Evolutionary conservation across 2,888 invertebrate species (phyloP), one percentile per base, ranked within the genome.

Genomic region (Hypercompe scribonia): DNA sequence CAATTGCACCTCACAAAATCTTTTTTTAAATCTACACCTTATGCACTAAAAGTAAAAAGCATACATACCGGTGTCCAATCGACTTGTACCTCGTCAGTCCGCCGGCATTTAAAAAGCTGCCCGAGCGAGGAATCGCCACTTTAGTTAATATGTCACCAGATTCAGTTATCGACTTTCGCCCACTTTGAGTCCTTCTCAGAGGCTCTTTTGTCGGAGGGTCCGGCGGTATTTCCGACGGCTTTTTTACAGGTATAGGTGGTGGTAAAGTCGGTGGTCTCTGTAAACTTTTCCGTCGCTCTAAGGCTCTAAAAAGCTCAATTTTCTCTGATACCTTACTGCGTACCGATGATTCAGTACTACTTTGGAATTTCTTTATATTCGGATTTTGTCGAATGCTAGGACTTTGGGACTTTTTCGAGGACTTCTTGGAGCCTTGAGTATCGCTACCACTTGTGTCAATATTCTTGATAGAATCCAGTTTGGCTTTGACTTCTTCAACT

Each of bases 101-200:
- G 68, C 97, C 97, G 28, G 98, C 97, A 85, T 98, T 98, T 65
- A 98, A 96, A 89, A 98, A 98, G 90, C 98, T 98, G 67, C 98
- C 97, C 70, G 98, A 97, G 84, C 98, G 96, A 24, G 98, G 98
- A 86, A 98, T 97, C 63, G 98, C 98, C 65, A 98, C 98, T 91
- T 98, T 97, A 0, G 98, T 98, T 85, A 98, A 92, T 84, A 98
- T 97, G 90, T 98, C 98, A 13, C 98, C 98, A 72, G 97, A 96
- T 78, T 97, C 97, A 73, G 90, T 95, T 39, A 95, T 85, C 50
- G 95, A 95, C 77, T 95, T 94, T 79, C 95, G 90, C 50, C 94
- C 93, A 79, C 96, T 96, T 81, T 96, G 96, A 80, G 91, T 95
- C 84, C 96, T 90, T 79, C 95, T 88, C 76, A 96, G 84, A 58